Evolutionary conservation across 2,888 invertebrate genomes (phyloP), one percentile per base, ranked within the genome.

Genomic region (Phlogophora meticulosa): DNA sequence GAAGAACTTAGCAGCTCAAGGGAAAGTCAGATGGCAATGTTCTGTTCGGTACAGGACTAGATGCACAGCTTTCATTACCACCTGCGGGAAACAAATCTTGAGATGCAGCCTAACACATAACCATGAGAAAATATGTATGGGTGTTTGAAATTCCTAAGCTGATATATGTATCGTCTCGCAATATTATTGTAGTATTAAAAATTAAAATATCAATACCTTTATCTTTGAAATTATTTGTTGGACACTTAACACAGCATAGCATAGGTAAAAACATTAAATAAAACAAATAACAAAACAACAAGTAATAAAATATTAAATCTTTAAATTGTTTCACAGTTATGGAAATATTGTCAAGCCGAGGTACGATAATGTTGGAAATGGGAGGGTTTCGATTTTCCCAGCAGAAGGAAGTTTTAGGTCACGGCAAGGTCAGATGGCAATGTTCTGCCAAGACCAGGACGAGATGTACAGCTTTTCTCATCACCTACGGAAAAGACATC

Each of bases 401-500:
- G 15, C 78, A 81, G 20, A 78, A 67, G 40, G 22, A 53, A 2
- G 20, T 46, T 7, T 34, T 40, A 20, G 51, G 34, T 2, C 20
- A 45, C 1, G 80, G 72, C 24, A 80, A 57, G 38, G 45, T 51
- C 1, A 58, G 80, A 20, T 81, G 78, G 76, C 69, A 81, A 32
- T 81, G 81, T 49, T 80, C 70, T 9, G 15, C 49, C 34, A 72
- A 60, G 9, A 55, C 72, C 34, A 58, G 72, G 28, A 72, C 78
- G 13, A 72, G 38, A 24, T 78, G 81, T 43, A 81, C 59, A 2
- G 78, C 78, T 1, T 76, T 65, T 22, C 57, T 76, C 20, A 51
- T 34, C 2, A 78, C 76, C 0, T 48, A 32, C 5, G 36, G 52
- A 0, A 40, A 59, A 10, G 11, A 48, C 1, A 38, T 78, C 28